Evolutionary conservation across 2,888 invertebrate species (phyloP), one percentile per base, ranked within the genome.

Genomic region (Melanostoma scalare): DNA sequence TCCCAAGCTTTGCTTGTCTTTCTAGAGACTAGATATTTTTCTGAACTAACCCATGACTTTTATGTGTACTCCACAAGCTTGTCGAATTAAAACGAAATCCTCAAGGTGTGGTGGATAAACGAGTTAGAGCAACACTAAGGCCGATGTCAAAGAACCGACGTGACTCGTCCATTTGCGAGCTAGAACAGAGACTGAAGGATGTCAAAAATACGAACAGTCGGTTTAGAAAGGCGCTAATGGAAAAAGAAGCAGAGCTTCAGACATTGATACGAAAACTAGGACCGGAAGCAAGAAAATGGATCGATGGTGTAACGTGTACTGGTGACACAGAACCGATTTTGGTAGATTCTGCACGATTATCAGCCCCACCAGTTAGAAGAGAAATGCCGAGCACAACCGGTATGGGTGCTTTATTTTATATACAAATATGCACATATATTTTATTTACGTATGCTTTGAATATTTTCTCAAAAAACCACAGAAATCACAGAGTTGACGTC

Each of bases 61-160:
- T 60, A n/a, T 60, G 6, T 55, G 10, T 67, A n/a, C 48, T 67
- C 8, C 53, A 52, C 46, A 75, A 98, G 96, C 93, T 98, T 86
- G 94, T 98, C 86, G 98, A 98, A 91, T 93, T 98, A 68, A 95
- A 96, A 87, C 94, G 97, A 86, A 95, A 95, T 91, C 97, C 98
- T 0, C 95, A 95, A 87, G 97, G 96, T 0, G 94, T 95, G 4
- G 95, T 96, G 58, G 96, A 97, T 88, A 95, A 96, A 89, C 93
- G 97, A 73, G 95, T 97, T 79, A 93, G 98, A 48, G 96, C 98
- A 1, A 98, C 98, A 0, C 92, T 98, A 61, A 94, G 96, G 79
- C 97, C 97, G 1, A 94, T 94, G 93, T 95, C 96, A 3, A 96
- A 96, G 87, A 94, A 93, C 89, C 93, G 96, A 78, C 93, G 96